These are phyloP conservation scores for Entomobrya proxima DNA, from an alignment of 2,888 invertebrate genomes.

Conservation along the genomic window DNA sequence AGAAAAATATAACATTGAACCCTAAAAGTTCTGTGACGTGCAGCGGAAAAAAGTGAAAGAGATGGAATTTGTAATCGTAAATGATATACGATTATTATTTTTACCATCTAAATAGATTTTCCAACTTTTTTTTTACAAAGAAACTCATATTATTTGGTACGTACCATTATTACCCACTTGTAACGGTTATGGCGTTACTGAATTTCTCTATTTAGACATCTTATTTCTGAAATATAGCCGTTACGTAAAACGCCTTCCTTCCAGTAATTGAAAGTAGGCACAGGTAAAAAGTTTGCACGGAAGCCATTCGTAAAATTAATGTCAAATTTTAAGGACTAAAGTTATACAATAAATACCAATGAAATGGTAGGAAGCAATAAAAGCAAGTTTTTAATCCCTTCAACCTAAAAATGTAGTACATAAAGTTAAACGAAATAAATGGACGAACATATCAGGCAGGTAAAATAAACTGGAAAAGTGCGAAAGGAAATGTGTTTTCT, in stretches of 20 bases:
- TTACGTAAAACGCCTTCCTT: neutral
- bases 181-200: too few relatives aligned
- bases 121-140: neutral
- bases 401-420: neutral
- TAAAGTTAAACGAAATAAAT: neutral
- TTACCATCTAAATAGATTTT: constrained; percentile 9
- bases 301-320: constrained; percentile 61
- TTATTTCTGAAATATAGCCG: too few relatives aligned
- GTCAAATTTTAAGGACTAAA: constrained; percentile 55
- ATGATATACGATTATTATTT: constrained; percentile 40
- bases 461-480: constrained; percentile 5
- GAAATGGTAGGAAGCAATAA: constrained; percentile 49
- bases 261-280: neutral
- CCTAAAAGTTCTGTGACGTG: constrained; percentile 5
- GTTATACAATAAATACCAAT: constrained; percentile 54
- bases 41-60: neutral
- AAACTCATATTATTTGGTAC: too few relatives aligned
- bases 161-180: too few relatives aligned
- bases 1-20: neutral
- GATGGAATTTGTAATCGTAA: constrained; percentile 11
- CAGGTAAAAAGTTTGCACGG: constrained; percentile 45
- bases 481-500: constrained; percentile 35
- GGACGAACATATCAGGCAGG: neutral
- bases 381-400: constrained; percentile 57
- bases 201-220: too few relatives aligned